Base-by-base conservation (phyloP, 2,797 vertebrate species). In the Ceryle rudis region DNA sequence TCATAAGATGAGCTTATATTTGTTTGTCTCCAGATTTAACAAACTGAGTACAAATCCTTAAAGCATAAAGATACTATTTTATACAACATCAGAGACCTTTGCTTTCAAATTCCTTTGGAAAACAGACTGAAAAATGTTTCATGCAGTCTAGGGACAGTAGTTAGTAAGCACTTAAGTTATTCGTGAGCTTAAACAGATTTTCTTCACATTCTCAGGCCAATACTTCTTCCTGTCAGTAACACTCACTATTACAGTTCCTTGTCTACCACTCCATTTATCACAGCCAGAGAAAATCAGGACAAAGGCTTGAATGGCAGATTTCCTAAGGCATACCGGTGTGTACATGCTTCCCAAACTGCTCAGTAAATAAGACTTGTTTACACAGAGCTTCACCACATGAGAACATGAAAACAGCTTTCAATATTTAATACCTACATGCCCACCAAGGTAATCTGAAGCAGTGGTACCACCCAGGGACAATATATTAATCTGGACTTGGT, bases 401-500 rank as follows among this genome's bases (percentile, higher is more conserved):
- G 71, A 89, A 91, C 57, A 94, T 9, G 55, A 91, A 96, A 94
- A 82, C 22, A 87, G 74, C 41, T 89, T 96, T 96, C 87, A 96
- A 96, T 96, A 93, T 93, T 93, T 96, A 92, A 94, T 93, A 93
- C 29, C 78, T 77, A 83, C 74, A 85, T 8, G 66, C 52, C 89
- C 57, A 92, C 14, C 73, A 78, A 81, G n/a, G 65, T 82, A 93
- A 79, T 55, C 44, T 54, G 67, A 86, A 89, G 80, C 71, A 54
- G 23, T 9, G 39, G 64, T 79, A 91, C n/a, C 66, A 79, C 16
- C 18, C 82, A 81, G 69, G 37, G 81, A 93, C 89, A 67, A 93
- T 16, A 49, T 33, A 94, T 94, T 93, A 95, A 91, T 91, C 64
- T 52, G 83, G 57, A 85, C 39, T 75, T 61, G 44, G 6, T 89